Evolutionary conservation across 2,888 invertebrate species (phyloP), one percentile per base, ranked within the genome.

Genomic region (Lymantria dispar): DNA sequence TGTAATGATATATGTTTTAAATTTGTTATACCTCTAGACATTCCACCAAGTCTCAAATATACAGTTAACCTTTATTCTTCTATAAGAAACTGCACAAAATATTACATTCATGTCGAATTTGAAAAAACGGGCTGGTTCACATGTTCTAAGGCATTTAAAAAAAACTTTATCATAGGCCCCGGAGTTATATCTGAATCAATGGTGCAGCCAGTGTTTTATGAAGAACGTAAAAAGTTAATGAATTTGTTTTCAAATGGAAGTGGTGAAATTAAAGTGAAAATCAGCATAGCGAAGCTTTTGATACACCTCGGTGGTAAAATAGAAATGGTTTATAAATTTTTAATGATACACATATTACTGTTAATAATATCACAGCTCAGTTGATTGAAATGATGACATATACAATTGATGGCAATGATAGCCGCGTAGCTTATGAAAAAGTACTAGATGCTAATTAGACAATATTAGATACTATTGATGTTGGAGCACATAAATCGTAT

Each of bases 21-120:
- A 50, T 78, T 80, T 33, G 55, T 51, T 45, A 37, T 78, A 38
- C 76, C 78, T 0, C 44, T 59, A 7, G 61, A 66, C 42, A 48
- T 76, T 49, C 78, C 78, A 8, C 50, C 72, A 0, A 62, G 67
- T 1, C 56, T 74, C 15, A 40, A 15, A 1, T 15, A 44, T 62
- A 2, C 72, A 62, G 33, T 29, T 31, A 1, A 56, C 56, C 0
- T 44, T 52, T 3, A 42, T 22, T 65, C 64, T 10, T 43, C 41
- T 9, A 49, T 74, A 5, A 49, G 48, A 2, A 73, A 75, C 38
- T 40, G 54, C 0, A 77, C 78, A 9, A 53, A 48, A 10, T 78
- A 78, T 41, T 66, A 76, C 31, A 54, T 78, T 8, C 64, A 67
- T 0, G 74, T 76, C 22, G 74, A 70, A 58, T 76, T 78, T 13